A percentile compares a stretch with the other conserved stretches of the same genome.
Evolutionary conservation across 2,888 invertebrate genomes (phyloP).

Genomic region (Meiosimyza decipiens): DNA sequence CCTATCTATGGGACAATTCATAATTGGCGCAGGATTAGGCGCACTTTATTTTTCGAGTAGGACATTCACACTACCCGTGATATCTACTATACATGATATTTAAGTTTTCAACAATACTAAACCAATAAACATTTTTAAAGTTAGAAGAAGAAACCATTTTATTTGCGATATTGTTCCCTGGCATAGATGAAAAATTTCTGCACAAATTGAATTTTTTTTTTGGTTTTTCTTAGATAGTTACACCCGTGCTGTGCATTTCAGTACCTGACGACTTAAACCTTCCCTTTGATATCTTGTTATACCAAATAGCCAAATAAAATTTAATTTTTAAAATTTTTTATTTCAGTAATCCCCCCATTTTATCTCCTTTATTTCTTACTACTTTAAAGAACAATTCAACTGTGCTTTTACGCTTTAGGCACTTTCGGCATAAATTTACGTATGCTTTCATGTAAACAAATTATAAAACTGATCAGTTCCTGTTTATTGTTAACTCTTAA

Average conservation of each 20-base stretch:
- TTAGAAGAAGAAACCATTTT: conserved; percentile 5
- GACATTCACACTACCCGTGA: too few species aligned
- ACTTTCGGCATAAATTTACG: conserved; percentile 23
- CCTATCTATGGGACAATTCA: too few species aligned
- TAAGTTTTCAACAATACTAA: background rate
- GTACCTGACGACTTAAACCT: too few species aligned
- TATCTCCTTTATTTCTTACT: background rate
- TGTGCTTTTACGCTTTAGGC: conserved; percentile 4
- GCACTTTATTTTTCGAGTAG: too few species aligned
- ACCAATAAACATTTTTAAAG: background rate
- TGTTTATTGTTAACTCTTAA: conserved; percentile 5
- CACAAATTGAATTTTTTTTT: background rate
- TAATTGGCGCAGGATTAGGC: too few species aligned
- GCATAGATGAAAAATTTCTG: background rate
- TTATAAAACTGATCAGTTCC: conserved; percentile 12
- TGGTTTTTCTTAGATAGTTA: background rate
- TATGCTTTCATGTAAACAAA: conserved; percentile 6
- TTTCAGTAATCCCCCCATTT: too few species aligned
- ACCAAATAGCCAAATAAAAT: too few species aligned
- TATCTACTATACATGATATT: too few species aligned
- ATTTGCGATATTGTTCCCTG: background rate
- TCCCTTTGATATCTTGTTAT: too few species aligned
- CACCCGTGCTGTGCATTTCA: background rate
- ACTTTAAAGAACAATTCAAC: conserved; percentile 3
- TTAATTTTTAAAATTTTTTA: too few species aligned